These are phyloP conservation scores for Cnemophilus loriae DNA, from an alignment of 2,113 vertebrate species.

Conservation along the genomic window DNA sequence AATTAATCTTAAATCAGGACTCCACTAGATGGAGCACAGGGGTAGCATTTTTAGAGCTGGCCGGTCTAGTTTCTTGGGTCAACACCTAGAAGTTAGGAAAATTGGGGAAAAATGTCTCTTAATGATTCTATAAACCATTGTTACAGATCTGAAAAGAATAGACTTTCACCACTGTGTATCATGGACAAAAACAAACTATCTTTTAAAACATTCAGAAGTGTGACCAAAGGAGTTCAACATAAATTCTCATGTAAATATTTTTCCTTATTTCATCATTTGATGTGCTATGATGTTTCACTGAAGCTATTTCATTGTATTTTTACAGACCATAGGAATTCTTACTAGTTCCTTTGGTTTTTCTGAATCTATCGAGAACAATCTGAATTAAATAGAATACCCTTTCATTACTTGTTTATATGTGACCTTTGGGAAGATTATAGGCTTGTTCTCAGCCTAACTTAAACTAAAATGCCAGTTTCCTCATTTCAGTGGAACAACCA, in stretches of 20 bases:
- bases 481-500: not conserved
- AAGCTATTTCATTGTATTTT: not conserved
- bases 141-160: not conserved
- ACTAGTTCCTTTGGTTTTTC: not conserved
- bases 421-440: not conserved
- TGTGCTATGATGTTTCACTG: not conserved
- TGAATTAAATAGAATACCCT: not conserved
- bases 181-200: not conserved
- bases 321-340: not conserved
- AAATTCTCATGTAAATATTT: not conserved
- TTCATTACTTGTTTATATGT: not conserved
- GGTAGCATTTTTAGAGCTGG: constrained; percentile 55
- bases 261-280: not conserved
- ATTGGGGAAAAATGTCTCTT: not conserved
- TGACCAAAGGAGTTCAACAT: not conserved
- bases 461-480: not conserved
- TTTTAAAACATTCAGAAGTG: not conserved
- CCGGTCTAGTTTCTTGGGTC: not conserved
- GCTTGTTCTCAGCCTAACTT: not conserved
- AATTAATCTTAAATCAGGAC: constrained; percentile 28
- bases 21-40: constrained; percentile 80
- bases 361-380: not conserved
- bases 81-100: not conserved
- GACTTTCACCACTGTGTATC: not conserved
- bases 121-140: not conserved